Evolutionary conservation across 2,797 vertebrate species (phyloP), one percentile per base, ranked within the genome.

Genomic region (Bradypus variegatus): DNA sequence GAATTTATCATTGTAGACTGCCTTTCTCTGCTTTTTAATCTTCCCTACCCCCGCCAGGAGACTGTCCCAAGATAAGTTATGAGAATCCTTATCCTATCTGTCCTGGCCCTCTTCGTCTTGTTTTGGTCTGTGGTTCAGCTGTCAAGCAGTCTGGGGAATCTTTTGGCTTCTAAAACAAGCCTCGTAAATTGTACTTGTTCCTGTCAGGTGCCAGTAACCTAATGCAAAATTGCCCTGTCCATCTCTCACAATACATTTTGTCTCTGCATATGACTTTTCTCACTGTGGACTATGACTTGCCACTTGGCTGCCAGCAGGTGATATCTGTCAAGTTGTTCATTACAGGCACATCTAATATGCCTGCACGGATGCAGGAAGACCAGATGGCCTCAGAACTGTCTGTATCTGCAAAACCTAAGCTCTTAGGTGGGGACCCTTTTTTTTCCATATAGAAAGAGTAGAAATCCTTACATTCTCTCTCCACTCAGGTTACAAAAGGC

Each of bases 231-330:
- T 25, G 25, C 87, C 73, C 67, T 69, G 69, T 60, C 41, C 31
- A 69, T 72, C 73, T 73, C 72, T 93, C 70, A 48, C 36, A 67
- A 75, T 41, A 31, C 27, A n/a, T 90, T 89, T 87, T 41, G 69
- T 91, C 69, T 82, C 55, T n/a, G 29, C 87, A 73, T 13, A n/a
- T 10, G 45, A 18, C 86, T 94, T 41, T 87, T 88, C 92, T 92
- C 53, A 41, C 78, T 78, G 33, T 8, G 80, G 81, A 72, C 70
- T 62, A 88, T 82, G 92, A 86, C 78, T 82, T 93, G 85, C 87
- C 81, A 93, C 79, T 92, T 93, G 27, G 3, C 82, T 84, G 91
- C 80, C 91, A 78, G 79, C 76, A 81, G 82, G 36, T 88, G 82
- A 88, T 11, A 78, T 55, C 83, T 91, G 88, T 92, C 89, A 93